Base-by-base conservation (phyloP, 2,113 vertebrate species). In the Psilopogon haemacephalus region DNA sequence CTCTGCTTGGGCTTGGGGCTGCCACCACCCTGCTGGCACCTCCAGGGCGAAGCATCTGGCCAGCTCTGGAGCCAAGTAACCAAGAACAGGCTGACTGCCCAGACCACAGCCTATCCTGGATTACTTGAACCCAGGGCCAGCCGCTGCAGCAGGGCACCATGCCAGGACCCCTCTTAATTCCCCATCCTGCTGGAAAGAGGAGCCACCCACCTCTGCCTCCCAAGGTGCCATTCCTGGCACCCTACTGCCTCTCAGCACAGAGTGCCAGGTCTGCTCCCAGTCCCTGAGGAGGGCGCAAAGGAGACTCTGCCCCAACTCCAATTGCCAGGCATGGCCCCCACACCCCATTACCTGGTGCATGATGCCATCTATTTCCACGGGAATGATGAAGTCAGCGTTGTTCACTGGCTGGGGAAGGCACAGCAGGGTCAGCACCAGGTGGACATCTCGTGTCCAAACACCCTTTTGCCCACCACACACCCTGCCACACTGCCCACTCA, bases 41-140 rank as follows among this genome's bases (percentile, higher is more conserved):
- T 24, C 50, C 52, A 1, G 35, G 87, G 13, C 0, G 97, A 89
- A 87, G 97, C 12, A 26, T 76, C 27, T 28, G 86, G 97, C 97
- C 89, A 35, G 96, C 97, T 98, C 98, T 98, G 95, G 98, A 98
- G 97, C 98, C 99, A 99, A 99, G 99, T 99, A 98, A 98, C 98
- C 98, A 88, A 95, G 98, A 98, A 99, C 98, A 99, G 98, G 99
- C 98, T 98, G 98, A 98, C 96, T 97, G 96, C 94, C 95, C 96
- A 98, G 97, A 97, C 93, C 97, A 98, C 99, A 99, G 98, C 98
- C 99, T 99, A 99, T 99, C 99, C 99, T 99, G 99, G 99, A 99
- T 99, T 99, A 99, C 98, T 99, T 99, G 99, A 99, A 99, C 95
- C 98, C 86, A 98, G 99, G 98, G 84, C 97, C 97, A 88, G 97